Evolutionary conservation across 2,888 invertebrate genomes (phyloP).

Genomic region (Hydraecia micacea): DNA sequence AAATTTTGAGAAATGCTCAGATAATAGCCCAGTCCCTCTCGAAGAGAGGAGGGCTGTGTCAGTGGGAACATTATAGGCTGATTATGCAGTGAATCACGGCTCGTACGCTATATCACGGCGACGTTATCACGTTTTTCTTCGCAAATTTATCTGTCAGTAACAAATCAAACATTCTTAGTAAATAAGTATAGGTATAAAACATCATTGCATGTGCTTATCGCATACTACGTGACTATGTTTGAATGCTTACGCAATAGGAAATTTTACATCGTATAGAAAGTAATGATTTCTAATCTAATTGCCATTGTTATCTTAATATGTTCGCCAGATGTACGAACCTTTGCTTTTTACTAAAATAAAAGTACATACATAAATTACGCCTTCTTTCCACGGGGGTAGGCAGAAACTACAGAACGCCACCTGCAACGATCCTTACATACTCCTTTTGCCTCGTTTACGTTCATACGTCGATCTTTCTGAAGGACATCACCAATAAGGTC

Average conservation of each 20-base stretch:
- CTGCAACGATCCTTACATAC: not conserved
- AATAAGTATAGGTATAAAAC: constrained; percentile 58
- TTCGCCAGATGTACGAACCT: constrained; percentile 65
- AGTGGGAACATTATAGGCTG: not conserved
- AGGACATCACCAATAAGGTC: not conserved
- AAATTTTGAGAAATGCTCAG: too few species aligned
- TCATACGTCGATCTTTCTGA: not conserved
- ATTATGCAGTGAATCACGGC: constrained; percentile 3
- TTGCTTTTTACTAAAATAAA: constrained; percentile 65
- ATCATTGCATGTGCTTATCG: constrained; percentile 71
- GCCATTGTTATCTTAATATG: constrained; percentile 81
- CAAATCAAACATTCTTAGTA: constrained; percentile 61
- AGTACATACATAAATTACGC: not conserved
- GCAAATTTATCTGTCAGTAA: constrained; percentile 53
- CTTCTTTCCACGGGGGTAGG: not conserved
- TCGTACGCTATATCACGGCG: not conserved
- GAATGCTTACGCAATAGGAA: constrained; percentile 79
- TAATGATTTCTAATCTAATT: constrained; percentile 84
- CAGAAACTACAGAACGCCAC: not conserved
- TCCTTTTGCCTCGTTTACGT: too few species aligned
- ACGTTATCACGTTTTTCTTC: constrained; percentile 25
- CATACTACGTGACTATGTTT: constrained; percentile 71
- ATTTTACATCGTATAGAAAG: constrained; percentile 82
- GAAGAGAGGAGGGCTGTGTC: not conserved
- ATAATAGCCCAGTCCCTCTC: not conserved